Evolutionary conservation across 2,113 vertebrate species (phyloP).

Genomic region (rabbit (Oryctolagus cuniculus)): mOryCun1.1 NC_091438.1:111593501-111594000

Average conservation of each 20-base stretch:
- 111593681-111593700: neutral
- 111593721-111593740: constrained; percentile 5
- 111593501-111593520: constrained; percentile 15
- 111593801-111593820: constrained; percentile 55
- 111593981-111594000: constrained; percentile 7
- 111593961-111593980: constrained; percentile 16
- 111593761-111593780: constrained; percentile 46
- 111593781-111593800: neutral
- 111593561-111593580: constrained; percentile 25
- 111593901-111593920: constrained; percentile 46
- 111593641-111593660: neutral
- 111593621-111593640: constrained; percentile 15
- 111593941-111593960: neutral
- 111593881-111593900: neutral
- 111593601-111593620: constrained; percentile 48
- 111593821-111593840: constrained; percentile 50
- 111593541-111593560: constrained; percentile 23
- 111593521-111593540: neutral
- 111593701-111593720: constrained; percentile 24
- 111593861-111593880: constrained; percentile 20
- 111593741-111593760: constrained; percentile 50
- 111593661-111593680: neutral
- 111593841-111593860: constrained; percentile 49
- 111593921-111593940: constrained; percentile 20
- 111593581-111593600: constrained; percentile 40